Conservation (phyloP, 2,797 vertebrate genomes). For the Octomys mimax region DNA sequence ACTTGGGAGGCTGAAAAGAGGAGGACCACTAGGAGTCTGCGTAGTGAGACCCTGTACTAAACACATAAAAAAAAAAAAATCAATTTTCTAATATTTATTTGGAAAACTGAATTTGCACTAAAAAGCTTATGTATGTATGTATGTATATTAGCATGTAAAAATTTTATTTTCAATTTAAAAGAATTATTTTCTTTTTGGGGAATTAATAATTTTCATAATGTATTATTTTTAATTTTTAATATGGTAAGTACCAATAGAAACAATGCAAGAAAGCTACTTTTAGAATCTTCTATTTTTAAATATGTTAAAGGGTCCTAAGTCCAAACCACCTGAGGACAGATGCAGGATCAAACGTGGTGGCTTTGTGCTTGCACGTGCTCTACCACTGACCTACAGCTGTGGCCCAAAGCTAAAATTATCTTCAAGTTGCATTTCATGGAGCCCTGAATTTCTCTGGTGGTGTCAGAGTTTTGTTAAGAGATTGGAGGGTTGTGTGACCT, state of each 20-base stretch:
- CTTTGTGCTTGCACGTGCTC: background rate
- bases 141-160: background rate
- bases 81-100: slow-evolving; percentile 45
- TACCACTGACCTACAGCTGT: background rate
- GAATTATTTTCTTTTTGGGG: background rate
- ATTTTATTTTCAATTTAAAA: slow-evolving; percentile 20
- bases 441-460: background rate
- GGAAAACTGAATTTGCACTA: background rate
- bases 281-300: background rate
- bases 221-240: background rate
- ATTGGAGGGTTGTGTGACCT: background rate
- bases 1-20: too few species aligned
- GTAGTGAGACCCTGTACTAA: too few species aligned
- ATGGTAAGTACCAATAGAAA: background rate
- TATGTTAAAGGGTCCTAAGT: background rate
- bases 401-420: background rate
- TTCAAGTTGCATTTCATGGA: slow-evolving; percentile 32
- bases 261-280: background rate
- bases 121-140: background rate
- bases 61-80: background rate
- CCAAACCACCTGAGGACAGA: background rate
- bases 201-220: background rate
- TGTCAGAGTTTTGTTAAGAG: background rate
- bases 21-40: too few species aligned
- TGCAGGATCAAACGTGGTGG: too few species aligned